These are phyloP conservation scores for Arctopsyche grandis DNA, from an alignment of 1,140 invertebrate genomes.

Conservation along the genomic window DNA sequence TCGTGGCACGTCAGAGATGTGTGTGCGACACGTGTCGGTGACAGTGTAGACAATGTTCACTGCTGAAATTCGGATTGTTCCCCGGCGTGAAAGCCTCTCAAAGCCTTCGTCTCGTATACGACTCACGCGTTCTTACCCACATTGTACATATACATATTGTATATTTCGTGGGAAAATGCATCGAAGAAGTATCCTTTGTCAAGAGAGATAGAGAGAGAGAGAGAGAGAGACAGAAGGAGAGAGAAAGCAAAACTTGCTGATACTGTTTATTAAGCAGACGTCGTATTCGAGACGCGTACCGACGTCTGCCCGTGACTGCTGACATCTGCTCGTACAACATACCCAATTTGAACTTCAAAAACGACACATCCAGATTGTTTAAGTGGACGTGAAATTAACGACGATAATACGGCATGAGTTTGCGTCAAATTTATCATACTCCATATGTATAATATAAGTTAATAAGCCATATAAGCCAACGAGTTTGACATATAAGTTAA, in stretches of 20 bases:
- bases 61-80: conserved; percentile 21
- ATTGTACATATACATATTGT: no score
- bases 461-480: no score
- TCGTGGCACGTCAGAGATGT: background rate
- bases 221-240: background rate
- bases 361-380: background rate
- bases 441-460: no score
- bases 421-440: no score
- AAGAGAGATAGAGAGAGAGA: background rate
- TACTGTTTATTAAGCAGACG: background rate
- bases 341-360: background rate
- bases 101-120: background rate
- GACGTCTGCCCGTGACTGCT: background rate
- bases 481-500: no score
- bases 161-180: no score
- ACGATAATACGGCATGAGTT: no score
- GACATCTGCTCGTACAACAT: background rate
- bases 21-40: conserved; percentile 6
- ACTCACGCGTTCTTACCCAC: no score
- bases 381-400: background rate
- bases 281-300: background rate
- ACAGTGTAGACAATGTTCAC: background rate
- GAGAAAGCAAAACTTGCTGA: background rate
- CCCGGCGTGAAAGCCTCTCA: conserved; percentile 11
- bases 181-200: no score